Base-by-base conservation (phyloP, 2,797 vertebrate genomes). In the Arrhamphus sclerolepis region DNA sequence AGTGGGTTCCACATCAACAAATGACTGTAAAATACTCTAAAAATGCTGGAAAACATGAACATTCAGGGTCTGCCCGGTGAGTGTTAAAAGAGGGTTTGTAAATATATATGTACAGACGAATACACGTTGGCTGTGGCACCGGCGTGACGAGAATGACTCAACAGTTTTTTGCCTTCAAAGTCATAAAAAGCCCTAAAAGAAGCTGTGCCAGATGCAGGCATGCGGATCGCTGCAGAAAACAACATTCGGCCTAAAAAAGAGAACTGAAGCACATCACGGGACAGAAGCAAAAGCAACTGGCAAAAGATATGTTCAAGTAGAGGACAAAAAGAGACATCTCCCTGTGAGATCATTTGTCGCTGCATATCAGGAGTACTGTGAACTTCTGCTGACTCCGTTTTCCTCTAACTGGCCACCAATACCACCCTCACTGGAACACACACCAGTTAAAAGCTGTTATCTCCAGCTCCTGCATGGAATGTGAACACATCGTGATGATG, bases 171-270 rank as follows among this genome's bases (percentile, higher is more conserved):
- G 56, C 69, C 52, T 48, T 81, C 54, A 34, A 66, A 79, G 66
- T 72, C 78, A 73, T 70, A 73, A 86, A n/a, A 89, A 83, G 83
- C 76, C 80, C 61, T 80, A 88, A 78, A 83, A 89, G 62, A 89
- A 88, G 87, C 87, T 63, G 89, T 75, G 83, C 86, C 85, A 78
- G 84, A 90, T 89, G 89, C 90, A 90, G 80, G 87, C 92, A 92
- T 87, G 89, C 90, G 59, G 77, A 83, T 78, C 86, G 83, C 85
- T 67, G 72, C 59, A 78, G 58, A 78, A 85, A 87, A 81, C 75
- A 79, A 91, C 82, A 78, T 76, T 85, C 82, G 70, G 34, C 85
- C 85, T 86, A 84, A 87, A 75, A 74, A 83, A 86, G 77, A 88
- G 74, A 89, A 90, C 81, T 66, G 56, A 81, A 83, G 70, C 78